A percentile compares a stretch with the other conserved stretches of the same genome.
Evolutionary conservation across 2,113 vertebrate species (phyloP).

Genomic region (Promerops cafer): DNA sequence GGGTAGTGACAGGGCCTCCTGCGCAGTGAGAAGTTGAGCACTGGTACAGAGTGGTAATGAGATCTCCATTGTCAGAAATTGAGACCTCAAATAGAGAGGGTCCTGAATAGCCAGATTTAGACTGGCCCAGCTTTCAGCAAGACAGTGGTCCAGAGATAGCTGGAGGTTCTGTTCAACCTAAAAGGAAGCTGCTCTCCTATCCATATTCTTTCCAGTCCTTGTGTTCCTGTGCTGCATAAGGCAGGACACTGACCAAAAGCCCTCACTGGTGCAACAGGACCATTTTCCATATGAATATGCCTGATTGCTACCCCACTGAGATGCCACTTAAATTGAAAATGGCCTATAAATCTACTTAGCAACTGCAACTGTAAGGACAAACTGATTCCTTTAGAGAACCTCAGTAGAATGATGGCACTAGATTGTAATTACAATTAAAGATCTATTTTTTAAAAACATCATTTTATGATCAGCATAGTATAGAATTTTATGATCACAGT

Average conservation of each 20-base stretch:
- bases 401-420: not conserved
- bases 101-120: not conserved
- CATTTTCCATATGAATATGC: not conserved
- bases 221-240: not conserved
- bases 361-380: not conserved
- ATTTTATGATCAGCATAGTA: not conserved
- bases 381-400: not conserved
- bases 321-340: not conserved
- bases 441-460: not conserved
- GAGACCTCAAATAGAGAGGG: not conserved
- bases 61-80: not conserved
- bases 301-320: constrained; percentile 5
- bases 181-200: not conserved
- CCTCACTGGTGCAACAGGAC: not conserved
- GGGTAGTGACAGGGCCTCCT: not conserved
- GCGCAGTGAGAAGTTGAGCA: not conserved
- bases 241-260: not conserved
- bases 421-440: not conserved
- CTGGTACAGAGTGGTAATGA: not conserved
- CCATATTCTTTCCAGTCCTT: not conserved
- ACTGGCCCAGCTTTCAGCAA: not conserved
- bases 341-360: not conserved
- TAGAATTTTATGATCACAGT: not conserved
- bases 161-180: not conserved
- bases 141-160: too few species aligned